A percentile compares a stretch with the other conserved stretches of the same genome.
Evolutionary conservation across 2,113 vertebrate genomes (phyloP).

Genomic region (Turdus rufiventris): DNA sequence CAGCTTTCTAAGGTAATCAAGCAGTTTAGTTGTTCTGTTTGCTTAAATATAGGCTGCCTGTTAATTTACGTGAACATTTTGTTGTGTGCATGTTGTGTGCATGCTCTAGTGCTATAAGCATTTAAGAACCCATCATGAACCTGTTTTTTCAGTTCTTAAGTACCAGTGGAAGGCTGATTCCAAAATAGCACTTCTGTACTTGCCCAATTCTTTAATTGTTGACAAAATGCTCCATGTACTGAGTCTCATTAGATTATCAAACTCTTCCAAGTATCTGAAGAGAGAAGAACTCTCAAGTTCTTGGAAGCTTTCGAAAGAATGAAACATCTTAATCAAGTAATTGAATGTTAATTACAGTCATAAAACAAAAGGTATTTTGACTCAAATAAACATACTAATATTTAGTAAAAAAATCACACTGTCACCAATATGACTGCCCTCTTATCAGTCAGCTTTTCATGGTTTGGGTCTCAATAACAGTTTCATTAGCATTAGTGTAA

Average conservation of each 20-base stretch:
- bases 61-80: not conserved
- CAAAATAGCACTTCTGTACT: not conserved
- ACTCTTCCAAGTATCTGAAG: not conserved
- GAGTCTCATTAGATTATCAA: not conserved
- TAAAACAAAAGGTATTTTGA: not conserved
- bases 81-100: rapidly evolving
- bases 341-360: not conserved
- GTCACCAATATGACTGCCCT: not conserved
- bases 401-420: not conserved
- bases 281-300: not conserved
- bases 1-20: not conserved
- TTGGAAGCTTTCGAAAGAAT: not conserved
- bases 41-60: not conserved
- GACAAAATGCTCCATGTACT: not conserved
- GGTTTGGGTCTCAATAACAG: not conserved
- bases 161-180: not conserved
- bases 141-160: not conserved
- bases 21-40: not conserved
- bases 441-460: not conserved
- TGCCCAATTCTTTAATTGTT: not conserved
- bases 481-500: not conserved
- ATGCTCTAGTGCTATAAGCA: not conserved
- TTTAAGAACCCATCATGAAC: not conserved
- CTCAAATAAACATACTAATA: not conserved
- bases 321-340: not conserved